Conservation (phyloP, 2,797 vertebrate species). For the Schizothorax lantsangensis region DNA sequence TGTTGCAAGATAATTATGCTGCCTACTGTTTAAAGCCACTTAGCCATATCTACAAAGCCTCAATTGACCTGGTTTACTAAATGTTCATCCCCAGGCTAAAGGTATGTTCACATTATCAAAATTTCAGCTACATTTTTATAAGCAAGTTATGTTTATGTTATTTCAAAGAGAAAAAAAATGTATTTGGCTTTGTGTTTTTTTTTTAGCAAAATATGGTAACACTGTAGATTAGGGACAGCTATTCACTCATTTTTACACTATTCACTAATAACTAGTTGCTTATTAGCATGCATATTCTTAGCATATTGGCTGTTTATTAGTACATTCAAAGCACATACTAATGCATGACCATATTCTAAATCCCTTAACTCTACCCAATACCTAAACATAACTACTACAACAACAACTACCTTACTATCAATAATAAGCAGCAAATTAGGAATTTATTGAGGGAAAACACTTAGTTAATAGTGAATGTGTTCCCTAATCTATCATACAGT, state of each 20-base stretch:
- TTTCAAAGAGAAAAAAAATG: background rate
- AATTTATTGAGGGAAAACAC: background rate
- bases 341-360: background rate
- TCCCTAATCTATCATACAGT: background rate
- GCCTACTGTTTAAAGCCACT: background rate
- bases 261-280: background rate
- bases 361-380: background rate
- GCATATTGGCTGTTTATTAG: background rate
- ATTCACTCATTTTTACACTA: background rate
- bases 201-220: background rate
- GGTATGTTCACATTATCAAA: background rate
- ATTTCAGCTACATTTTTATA: background rate
- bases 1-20: background rate
- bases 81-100: background rate
- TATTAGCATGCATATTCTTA: background rate
- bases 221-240: background rate
- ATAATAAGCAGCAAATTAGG: background rate
- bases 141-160: background rate
- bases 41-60: background rate
- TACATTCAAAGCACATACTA: background rate
- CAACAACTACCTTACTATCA: background rate
- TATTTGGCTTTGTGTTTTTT: background rate
- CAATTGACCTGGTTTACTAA: background rate
- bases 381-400: background rate
- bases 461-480: background rate